phyloP scores from a whole-genome alignment of 1,140 invertebrate genomes.

The Physella acuta region DNA sequence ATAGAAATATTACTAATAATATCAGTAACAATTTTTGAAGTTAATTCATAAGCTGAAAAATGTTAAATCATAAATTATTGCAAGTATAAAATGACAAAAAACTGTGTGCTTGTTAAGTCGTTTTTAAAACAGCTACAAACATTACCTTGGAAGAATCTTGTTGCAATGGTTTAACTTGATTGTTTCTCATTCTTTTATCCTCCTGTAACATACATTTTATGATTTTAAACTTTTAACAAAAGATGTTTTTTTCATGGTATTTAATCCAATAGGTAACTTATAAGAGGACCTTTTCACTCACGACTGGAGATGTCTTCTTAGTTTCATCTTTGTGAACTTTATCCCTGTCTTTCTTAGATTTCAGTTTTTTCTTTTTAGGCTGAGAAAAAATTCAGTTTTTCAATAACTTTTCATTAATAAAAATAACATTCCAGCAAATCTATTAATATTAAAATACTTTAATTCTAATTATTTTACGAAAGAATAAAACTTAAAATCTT shows the following conservation, averaged over 20 bases:
- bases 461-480: too few relatives aligned
- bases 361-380: constrained; percentile 56
- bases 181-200: constrained; percentile 13
- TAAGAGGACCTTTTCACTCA: constrained; percentile 5
- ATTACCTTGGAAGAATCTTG: constrained; percentile 14
- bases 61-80: background rate
- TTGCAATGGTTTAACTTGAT: constrained; percentile 12
- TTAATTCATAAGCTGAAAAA: background rate
- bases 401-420: too few relatives aligned
- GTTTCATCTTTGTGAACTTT: constrained; percentile 6
- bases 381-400: constrained; percentile 30
- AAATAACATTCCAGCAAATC: too few relatives aligned
- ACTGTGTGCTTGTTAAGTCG: too few relatives aligned
- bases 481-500: too few relatives aligned
- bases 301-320: background rate
- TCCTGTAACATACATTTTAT: background rate
- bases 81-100: background rate
- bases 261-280: too few relatives aligned
- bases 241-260: background rate
- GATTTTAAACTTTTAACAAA: too few relatives aligned
- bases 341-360: constrained; percentile 51
- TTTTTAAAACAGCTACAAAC: too few relatives aligned
- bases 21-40: background rate
- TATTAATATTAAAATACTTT: too few relatives aligned
- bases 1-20: background rate